A percentile compares a stretch with the other conserved stretches of the same genome.
Evolutionary conservation across 2,888 invertebrate species (phyloP).

Genomic region (Lampropteryx suffumata): DNA sequence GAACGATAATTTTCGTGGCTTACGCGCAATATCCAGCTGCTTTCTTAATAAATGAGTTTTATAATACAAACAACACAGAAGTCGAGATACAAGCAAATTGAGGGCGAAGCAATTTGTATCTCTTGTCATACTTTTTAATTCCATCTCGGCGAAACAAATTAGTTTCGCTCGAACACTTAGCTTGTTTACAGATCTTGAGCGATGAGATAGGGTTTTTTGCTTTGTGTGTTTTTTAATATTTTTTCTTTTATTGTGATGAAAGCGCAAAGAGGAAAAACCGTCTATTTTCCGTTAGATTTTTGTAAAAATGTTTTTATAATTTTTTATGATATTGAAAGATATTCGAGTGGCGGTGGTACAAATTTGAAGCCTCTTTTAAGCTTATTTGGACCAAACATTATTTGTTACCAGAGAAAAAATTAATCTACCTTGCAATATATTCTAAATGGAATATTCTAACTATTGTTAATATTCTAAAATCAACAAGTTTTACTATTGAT

Average conservation of each 20-base stretch:
- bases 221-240: conserved; percentile 41
- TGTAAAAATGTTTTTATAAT: conserved; percentile 21
- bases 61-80: conserved; percentile 69
- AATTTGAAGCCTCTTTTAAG: too few relatives aligned
- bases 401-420: too few relatives aligned
- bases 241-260: conserved; percentile 28
- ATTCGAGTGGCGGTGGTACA: too few relatives aligned
- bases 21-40: conserved; percentile 52
- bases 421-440: too few relatives aligned
- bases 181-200: conserved; percentile 63
- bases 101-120: conserved; percentile 72
- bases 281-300: conserved; percentile 15
- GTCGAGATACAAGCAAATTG: conserved; percentile 65
- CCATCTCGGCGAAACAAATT: conserved; percentile 67
- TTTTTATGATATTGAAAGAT: conserved; percentile 9
- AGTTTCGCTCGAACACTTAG: conserved; percentile 65
- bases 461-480: too few relatives aligned
- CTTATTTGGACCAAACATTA: too few relatives aligned
- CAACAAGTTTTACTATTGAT: too few relatives aligned
- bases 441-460: too few relatives aligned
- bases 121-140: conserved; percentile 78
- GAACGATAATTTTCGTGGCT: conserved; percentile 8
- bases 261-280: conserved; percentile 22
- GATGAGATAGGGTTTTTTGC: conserved; percentile 46
- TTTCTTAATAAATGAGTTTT: conserved; percentile 69